Conservation (phyloP, 2,888 invertebrate species). For the Lasioglossum morio region DNA sequence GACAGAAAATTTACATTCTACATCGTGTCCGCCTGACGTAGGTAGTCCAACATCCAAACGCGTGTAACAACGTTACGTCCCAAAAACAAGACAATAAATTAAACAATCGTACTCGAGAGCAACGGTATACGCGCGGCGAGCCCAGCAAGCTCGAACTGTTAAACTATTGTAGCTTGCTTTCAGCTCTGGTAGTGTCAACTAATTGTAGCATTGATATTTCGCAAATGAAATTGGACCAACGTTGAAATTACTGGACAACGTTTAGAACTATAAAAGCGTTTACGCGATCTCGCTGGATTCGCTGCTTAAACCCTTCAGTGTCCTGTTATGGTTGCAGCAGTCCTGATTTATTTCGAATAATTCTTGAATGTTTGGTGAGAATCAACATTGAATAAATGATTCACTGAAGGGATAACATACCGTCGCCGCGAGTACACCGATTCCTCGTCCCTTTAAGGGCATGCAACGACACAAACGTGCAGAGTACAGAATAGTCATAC, state of each 20-base stretch:
- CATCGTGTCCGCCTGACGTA: conserved; percentile 6
- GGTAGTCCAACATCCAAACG: conserved; percentile 37
- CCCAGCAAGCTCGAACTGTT: background rate
- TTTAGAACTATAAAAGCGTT: background rate
- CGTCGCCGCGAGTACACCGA: background rate
- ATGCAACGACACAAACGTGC: conserved; percentile 60
- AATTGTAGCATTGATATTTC: background rate
- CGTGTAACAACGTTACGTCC: conserved; percentile 28
- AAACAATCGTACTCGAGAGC: conserved; percentile 30
- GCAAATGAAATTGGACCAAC: background rate
- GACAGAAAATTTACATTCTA: background rate
- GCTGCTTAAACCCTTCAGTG: background rate
- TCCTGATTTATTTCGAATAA: background rate
- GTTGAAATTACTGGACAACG: background rate
- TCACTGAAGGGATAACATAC: background rate
- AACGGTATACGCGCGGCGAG: background rate
- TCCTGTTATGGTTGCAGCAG: background rate
- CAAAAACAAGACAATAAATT: conserved; percentile 46
- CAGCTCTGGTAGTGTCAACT: background rate
- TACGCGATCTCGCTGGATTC: background rate
- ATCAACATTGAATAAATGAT: background rate
- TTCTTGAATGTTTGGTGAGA: background rate
- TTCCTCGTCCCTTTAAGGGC: conserved; percentile 44
- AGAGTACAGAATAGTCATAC: conserved; percentile 60
- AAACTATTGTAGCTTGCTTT: background rate